Conservation (phyloP, 64 coral and sea anemone species). For the Hydrozoanthus tunicans region DNA sequence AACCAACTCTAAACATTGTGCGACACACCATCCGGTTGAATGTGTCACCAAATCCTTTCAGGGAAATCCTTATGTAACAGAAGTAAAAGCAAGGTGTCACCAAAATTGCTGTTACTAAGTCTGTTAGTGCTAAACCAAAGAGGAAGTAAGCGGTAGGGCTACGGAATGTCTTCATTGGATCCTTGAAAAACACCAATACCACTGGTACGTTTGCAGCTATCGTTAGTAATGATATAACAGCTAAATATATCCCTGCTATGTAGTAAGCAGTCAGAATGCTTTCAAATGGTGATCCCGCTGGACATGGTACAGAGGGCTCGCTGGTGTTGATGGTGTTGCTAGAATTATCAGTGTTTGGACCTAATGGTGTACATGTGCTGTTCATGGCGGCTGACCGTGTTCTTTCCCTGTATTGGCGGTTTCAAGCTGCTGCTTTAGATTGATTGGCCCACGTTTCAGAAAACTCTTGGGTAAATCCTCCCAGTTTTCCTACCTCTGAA, state of each 20-base stretch:
- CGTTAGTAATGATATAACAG: neutral
- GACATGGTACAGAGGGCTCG: too few species aligned
- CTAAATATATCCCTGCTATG: neutral
- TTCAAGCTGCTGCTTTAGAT: too few species aligned
- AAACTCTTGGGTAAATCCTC: too few species aligned
- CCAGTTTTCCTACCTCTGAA: too few species aligned
- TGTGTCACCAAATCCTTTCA: neutral
- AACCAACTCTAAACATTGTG: neutral
- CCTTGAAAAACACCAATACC: neutral
- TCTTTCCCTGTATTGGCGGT: too few species aligned
- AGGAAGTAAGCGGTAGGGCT: conserved; percentile 7
- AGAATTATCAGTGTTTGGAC: too few species aligned
- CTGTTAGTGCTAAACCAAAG: neutral
- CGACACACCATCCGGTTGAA: neutral
- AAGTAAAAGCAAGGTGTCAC: neutral
- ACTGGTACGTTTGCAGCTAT: neutral
- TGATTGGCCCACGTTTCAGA: too few species aligned
- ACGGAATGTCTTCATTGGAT: neutral
- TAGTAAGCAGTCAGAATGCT: neutral
- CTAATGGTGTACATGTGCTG: too few species aligned
- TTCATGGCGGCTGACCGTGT: too few species aligned
- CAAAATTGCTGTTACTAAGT: neutral
- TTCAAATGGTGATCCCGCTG: too few species aligned
- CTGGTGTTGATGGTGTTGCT: too few species aligned
- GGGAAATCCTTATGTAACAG: neutral